Evolutionary conservation across 2,888 invertebrate genomes (phyloP).

Genomic region (Eupsilia transversa): DNA sequence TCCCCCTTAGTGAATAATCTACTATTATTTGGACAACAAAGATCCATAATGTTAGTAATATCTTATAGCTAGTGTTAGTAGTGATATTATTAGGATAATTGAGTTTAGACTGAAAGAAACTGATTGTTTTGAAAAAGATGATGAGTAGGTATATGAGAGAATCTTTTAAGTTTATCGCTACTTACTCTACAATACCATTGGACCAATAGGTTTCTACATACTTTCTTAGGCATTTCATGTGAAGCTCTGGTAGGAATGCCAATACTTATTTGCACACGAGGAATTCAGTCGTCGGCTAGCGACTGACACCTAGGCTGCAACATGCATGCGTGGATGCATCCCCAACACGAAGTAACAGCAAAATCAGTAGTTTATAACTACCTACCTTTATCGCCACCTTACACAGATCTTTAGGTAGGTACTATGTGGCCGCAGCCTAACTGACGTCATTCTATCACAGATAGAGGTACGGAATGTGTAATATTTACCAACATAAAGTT

Average conservation of each 20-base stretch:
- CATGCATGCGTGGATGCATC: no score
- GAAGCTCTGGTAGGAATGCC: neutral
- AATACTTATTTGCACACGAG: no score
- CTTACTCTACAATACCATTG: neutral
- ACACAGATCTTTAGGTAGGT: no score
- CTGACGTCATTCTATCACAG: slow-evolving; percentile 8
- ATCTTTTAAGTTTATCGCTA: neutral
- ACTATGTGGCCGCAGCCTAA: slow-evolving; percentile 3
- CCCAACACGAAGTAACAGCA: neutral
- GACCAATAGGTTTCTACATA: neutral
- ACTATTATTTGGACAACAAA: no score
- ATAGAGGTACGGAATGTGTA: slow-evolving; percentile 44
- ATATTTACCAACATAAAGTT: slow-evolving; percentile 36
- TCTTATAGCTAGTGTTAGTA: no score
- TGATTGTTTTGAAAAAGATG: neutral
- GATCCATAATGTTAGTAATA: no score
- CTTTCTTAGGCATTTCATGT: neutral
- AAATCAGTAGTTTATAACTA: neutral
- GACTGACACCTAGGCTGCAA: neutral
- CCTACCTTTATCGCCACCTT: neutral
- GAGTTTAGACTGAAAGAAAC: neutral
- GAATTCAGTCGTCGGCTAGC: neutral
- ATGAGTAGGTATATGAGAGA: neutral
- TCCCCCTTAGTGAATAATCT: no score
- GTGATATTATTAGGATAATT: no score